These are phyloP conservation scores for Capricornis sumatraensis DNA, from an alignment of 2,113 vertebrate genomes.

Conservation along the genomic window DNA sequence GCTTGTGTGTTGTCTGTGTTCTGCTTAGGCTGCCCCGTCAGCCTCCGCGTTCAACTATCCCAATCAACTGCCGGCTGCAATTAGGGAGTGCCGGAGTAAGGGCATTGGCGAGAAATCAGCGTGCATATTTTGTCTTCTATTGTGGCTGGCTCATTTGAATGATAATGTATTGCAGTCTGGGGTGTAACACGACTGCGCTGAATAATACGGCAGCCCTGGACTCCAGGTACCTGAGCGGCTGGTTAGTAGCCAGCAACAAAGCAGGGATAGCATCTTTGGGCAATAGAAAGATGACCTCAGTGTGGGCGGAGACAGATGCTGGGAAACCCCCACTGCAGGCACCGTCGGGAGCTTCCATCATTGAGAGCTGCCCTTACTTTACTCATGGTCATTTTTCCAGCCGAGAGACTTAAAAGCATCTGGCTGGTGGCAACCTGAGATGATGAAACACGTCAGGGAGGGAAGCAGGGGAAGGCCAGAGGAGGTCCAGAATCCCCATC, in stretches of 20 bases:
- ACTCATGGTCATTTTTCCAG: slow-evolving; percentile 57
- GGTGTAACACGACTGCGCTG: background rate
- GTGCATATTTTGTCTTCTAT: slow-evolving; percentile 46
- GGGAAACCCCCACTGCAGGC: background rate
- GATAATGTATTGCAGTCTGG: slow-evolving; percentile 44
- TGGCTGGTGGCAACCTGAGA: background rate
- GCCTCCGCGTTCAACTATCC: slow-evolving; percentile 40
- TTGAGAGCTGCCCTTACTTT: slow-evolving; percentile 41
- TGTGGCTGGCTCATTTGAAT: slow-evolving; percentile 65
- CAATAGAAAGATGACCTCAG: background rate
- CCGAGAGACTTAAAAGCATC: slow-evolving; percentile 37
- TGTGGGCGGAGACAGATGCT: slow-evolving; percentile 23
- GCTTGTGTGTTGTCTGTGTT: slow-evolving; percentile 30
- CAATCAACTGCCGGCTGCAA: slow-evolving; percentile 7
- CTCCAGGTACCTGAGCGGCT: slow-evolving; percentile 16
- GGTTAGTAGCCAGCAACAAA: background rate
- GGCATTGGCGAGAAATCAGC: slow-evolving; percentile 14
- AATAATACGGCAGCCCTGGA: slow-evolving; percentile 46
- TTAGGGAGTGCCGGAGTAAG: slow-evolving; percentile 41
- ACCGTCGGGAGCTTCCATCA: background rate
- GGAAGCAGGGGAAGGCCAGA: background rate
- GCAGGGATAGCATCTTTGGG: background rate
- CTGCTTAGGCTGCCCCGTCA: slow-evolving; percentile 25
- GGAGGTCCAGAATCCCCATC: background rate
- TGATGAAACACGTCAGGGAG: background rate